These are phyloP conservation scores for Bibio marci DNA, from an alignment of 2,888 invertebrate species.

Conservation along the genomic window DNA sequence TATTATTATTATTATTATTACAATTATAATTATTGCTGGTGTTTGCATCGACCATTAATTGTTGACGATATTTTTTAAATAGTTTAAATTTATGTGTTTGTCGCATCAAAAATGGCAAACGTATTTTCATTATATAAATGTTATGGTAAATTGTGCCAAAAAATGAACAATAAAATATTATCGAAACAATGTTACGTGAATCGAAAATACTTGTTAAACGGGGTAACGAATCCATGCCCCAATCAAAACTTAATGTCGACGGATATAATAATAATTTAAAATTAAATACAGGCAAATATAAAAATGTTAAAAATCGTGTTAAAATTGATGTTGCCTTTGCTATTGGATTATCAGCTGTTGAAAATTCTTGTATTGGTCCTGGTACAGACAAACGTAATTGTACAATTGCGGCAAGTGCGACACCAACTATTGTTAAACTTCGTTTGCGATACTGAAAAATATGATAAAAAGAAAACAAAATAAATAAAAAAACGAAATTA, in stretches of 20 bases:
- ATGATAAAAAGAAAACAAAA: conserved; percentile 13
- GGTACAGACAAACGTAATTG: conserved; percentile 65
- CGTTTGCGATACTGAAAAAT: conserved; percentile 49
- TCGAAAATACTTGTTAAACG: conserved; percentile 64
- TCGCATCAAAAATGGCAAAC: conserved; percentile 3
- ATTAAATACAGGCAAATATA: conserved; percentile 83
- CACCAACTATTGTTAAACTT: conserved; percentile 48
- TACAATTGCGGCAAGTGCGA: conserved; percentile 49
- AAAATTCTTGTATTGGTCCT: conserved; percentile 61
- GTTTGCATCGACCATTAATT: too few species aligned
- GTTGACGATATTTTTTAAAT: too few species aligned
- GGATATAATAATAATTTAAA: conserved; percentile 76
- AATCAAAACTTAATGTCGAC: conserved; percentile 83
- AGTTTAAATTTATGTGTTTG: too few species aligned
- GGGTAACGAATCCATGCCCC: conserved; percentile 97
- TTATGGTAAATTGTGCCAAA: conserved; percentile 19
- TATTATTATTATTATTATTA: conserved; percentile 17
- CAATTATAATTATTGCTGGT: conserved; percentile 5
- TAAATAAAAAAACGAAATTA: not conserved
- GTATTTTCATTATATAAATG: conserved; percentile 9
- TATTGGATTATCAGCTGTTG: conserved; percentile 90
- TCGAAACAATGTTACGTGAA: conserved; percentile 56
- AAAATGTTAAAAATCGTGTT: conserved; percentile 76
- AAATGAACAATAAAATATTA: conserved; percentile 52
- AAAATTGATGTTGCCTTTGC: conserved; percentile 67